Evolutionary conservation across 2,797 vertebrate genomes (phyloP).

Genomic region (Pampus argenteus): DNA sequence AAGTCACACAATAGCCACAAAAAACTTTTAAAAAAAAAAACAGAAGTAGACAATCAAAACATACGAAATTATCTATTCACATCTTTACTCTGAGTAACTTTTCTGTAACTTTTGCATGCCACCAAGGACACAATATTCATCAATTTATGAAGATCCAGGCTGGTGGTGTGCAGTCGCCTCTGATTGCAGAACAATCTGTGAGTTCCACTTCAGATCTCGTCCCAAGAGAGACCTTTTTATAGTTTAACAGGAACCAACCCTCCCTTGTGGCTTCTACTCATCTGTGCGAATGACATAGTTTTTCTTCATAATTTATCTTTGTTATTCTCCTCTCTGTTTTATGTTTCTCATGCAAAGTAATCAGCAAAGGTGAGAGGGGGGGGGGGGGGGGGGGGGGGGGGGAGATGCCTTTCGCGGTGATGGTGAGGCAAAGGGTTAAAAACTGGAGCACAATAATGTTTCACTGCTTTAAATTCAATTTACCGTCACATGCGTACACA

Average conservation of each 20-base stretch:
- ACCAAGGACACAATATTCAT: constrained; percentile 72
- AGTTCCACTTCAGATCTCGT: constrained; percentile 80
- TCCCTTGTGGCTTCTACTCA: constrained; percentile 76
- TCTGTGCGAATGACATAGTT: constrained; percentile 80
- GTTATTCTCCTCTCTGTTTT: constrained; percentile 69
- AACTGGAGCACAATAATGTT: constrained; percentile 54
- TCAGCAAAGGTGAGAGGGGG: too few species aligned
- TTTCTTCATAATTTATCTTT: constrained; percentile 76
- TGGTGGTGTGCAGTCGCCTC: constrained; percentile 63
- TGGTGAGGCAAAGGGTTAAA: constrained; percentile 58
- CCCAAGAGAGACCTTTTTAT: constrained; percentile 81
- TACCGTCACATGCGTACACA: constrained; percentile 23
- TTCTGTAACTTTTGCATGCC: constrained; percentile 66
- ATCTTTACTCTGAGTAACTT: constrained; percentile 52
- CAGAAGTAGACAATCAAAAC: too few species aligned
- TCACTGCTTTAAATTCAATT: constrained; percentile 31
- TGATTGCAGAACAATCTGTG: constrained; percentile 80
- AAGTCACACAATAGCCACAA: background rate
- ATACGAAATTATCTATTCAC: constrained; percentile 19
- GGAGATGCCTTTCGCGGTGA: too few species aligned
- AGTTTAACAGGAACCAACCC: constrained; percentile 81
- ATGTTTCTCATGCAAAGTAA: constrained; percentile 57
- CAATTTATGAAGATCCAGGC: constrained; percentile 73
- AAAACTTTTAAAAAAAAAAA: too few species aligned
- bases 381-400: too few species aligned